Evolutionary conservation across 1,140 invertebrate species (phyloP), one percentile per base, ranked within the genome.

Genomic region (Tetramorium parvispinum): DNA sequence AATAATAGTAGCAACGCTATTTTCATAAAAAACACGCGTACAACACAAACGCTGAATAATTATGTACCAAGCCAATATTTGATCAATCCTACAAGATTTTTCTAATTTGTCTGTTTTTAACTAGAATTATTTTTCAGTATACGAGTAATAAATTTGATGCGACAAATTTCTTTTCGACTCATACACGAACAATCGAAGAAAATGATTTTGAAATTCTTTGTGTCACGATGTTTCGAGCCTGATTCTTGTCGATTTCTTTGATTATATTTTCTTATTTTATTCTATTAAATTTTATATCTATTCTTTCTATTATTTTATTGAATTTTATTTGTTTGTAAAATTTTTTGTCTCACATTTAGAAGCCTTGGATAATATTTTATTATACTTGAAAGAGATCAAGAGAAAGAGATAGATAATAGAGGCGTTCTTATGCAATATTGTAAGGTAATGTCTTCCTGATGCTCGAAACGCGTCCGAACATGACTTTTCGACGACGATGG

Each of bases 131-230:
- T 32, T 32, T 32, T 32, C 32, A 32, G 32, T 32, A 3, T 32
- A 37, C 43, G 63, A 68, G 63, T 32, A 32, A 81, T 81, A 81
- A 81, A 81, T 81, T 32, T 43, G 46, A 40, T 32, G 77, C 46
- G n/a, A 68, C 61, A 2, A 55, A 46, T 68, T 55, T 68, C 1
- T 55, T 13, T 63, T 77, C 10, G 21, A 40, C 10, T 79, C 24
- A 21, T 32, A 16, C 7, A 11, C 13, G 24, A 11, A n/a, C 11
- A 27, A 79, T 65, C 43, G 43, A 49, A 49, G 4, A 49, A 16
- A 59, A 18, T 13, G 32, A 24, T 73, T 8, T 11, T n/a, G 8
- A 51, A 32, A 8, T 2, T 7, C 11, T 5, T 21, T 5, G 18
- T 5, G 61, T 5, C 18, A n/a, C 7, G 32, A 37, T 37, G 8